Base-by-base conservation (phyloP, 1,140 invertebrate genomes). In the Trialeurodes vaporariorum region DNA sequence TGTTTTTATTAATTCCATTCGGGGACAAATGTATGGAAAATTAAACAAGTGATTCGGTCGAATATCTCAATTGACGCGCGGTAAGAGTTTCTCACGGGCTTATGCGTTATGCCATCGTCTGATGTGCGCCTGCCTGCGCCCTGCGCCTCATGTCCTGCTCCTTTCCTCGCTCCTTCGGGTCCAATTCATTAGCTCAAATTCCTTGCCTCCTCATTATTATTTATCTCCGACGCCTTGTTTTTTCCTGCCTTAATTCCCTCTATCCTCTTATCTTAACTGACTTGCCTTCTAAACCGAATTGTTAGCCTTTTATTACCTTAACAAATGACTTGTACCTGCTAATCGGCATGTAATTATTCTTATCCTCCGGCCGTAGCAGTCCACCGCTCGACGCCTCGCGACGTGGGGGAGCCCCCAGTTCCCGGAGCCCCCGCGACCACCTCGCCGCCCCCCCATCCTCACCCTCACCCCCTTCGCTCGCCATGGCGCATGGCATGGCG, bases 101-200 rank as follows among this genome's bases (percentile, higher is more conserved):
- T 49, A 49, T n/a, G n/a, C n/a, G n/a, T n/a, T n/a, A n/a, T n/a
- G n/a, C n/a, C n/a, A n/a, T n/a, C n/a, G n/a, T n/a, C n/a, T n/a
- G n/a, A n/a, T n/a, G n/a, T n/a, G n/a, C n/a, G n/a, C n/a, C n/a
- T n/a, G n/a, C 34, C 34, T 5, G 34, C 5, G 34, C 17, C 34
- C 34, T 9, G 34, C 34, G 34, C 34, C 34, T 49, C 34, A 49
- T 49, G 34, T 49, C 34, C 34, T 17, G 34, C 34, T 5, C n/a
- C n/a, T n/a, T n/a, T 49, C 34, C 34, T 17, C 34, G 34, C 34
- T 49, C n/a, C n/a, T n/a, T n/a, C n/a, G n/a, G n/a, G n/a, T n/a
- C n/a, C 34, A 49, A 49, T 49, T 49, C 34, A 49, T 49, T 49
- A 49, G 34, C 34, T 49, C 34, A 49, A 49, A 49, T 49, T 49